Percentiles rank a stretch among this genome's conserved stretches.
Evolutionary conservation across 1,140 invertebrate species (phyloP).

Genomic region (Coenobita brevimanus): DNA sequence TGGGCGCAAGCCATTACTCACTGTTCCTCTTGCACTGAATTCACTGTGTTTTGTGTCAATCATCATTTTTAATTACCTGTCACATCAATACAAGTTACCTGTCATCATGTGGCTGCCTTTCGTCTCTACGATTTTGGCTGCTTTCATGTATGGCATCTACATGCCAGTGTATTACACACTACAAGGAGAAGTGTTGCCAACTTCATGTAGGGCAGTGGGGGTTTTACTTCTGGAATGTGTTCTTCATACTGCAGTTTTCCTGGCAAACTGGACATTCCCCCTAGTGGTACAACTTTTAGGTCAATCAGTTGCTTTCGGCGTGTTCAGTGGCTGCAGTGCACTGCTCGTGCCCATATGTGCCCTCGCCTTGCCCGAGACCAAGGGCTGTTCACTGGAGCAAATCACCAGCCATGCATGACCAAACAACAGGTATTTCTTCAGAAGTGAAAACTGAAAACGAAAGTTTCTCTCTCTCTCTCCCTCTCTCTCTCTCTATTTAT

Average conservation of each 20-base stretch:
- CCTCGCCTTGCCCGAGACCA: slow-evolving; percentile 42
- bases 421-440: no score
- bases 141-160: slow-evolving; percentile 6
- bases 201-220: slow-evolving; percentile 37
- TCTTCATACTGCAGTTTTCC: slow-evolving; percentile 51
- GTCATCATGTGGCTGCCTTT: not conserved
- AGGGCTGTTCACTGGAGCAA: slow-evolving; percentile 51
- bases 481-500: no score
- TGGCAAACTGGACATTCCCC: slow-evolving; percentile 46
- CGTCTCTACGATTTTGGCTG: slow-evolving; percentile 47
- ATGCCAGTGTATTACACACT: slow-evolving; percentile 26
- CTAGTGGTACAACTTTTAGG: slow-evolving; percentile 36
- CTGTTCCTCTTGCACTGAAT: slow-evolving; percentile 28
- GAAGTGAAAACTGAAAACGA: no score
- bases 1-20: no score
- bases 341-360: slow-evolving; percentile 25
- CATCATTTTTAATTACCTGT: slow-evolving; percentile 50
- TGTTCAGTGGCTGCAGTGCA: slow-evolving; percentile 11
- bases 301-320: slow-evolving; percentile 58
- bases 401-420: no score
- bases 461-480: no score
- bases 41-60: slow-evolving; percentile 12
- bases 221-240: slow-evolving; percentile 40
- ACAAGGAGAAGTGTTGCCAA: slow-evolving; percentile 56
- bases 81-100: slow-evolving; percentile 18